Evolutionary conservation across 2,797 vertebrate species (phyloP).

Genomic region (Neosilurus mollespiculum): DNA sequence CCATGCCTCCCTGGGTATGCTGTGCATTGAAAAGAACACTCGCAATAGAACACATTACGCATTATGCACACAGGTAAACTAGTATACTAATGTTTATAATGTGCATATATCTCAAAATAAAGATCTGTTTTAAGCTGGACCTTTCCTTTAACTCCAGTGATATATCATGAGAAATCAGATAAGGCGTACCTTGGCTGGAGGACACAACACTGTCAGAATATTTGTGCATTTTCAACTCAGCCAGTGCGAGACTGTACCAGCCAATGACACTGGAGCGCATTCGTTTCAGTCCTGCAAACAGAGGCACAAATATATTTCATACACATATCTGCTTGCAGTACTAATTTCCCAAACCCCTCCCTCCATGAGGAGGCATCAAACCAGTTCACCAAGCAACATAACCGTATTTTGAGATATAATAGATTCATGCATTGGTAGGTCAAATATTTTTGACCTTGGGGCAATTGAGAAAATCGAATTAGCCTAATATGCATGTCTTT

Average conservation of each 20-base stretch:
- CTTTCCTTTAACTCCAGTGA: neutral
- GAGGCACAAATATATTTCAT: neutral
- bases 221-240: slow-evolving; percentile 84
- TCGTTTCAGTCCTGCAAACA: slow-evolving; percentile 78
- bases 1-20: too few relatives aligned
- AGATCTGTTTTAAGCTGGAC: neutral
- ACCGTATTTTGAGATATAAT: too few relatives aligned
- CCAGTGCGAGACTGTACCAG: slow-evolving; percentile 82
- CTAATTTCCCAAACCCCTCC: neutral
- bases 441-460: too few relatives aligned
- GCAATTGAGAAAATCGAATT: too few relatives aligned
- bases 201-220: slow-evolving; percentile 76
- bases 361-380: neutral
- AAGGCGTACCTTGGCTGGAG: slow-evolving; percentile 81
- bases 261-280: slow-evolving; percentile 69
- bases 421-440: too few relatives aligned
- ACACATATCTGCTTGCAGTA: neutral
- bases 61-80: neutral
- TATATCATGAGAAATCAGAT: neutral
- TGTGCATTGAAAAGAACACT: too few relatives aligned
- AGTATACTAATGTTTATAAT: neutral
- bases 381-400: too few relatives aligned
- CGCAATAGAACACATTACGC: too few relatives aligned
- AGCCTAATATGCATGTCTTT: too few relatives aligned
- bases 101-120: neutral